Base-by-base conservation (phyloP, 2,797 vertebrate species). In the Clamator glandarius region DNA sequence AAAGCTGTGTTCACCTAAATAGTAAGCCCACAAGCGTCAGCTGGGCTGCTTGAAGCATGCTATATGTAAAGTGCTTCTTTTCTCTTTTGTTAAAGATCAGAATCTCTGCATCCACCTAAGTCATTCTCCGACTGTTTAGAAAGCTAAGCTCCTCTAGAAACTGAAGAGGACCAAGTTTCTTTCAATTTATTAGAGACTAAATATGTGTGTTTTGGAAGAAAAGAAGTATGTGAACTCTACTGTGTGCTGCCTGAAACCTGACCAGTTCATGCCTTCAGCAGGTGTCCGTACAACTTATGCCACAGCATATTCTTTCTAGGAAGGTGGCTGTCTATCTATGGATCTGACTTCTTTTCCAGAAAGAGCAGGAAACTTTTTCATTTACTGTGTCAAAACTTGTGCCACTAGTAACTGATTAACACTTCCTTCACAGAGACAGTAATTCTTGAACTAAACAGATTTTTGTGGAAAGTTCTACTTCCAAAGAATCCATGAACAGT, bases 1-100 rank as follows among this genome's bases (percentile, higher is more conserved):
- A 93, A 63, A 80, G 15, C 11, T 31, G 13, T n/a, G 21, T 35
- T 79, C 67, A 46, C 46, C 7, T 19, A 50, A 69, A 52, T 1
- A 5, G 24, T 33, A 55, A 83, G 4, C 1, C 0, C 11, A 46
- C 11, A 19, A 39, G 0, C 21, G 13, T 70, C 52, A 86, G 8
- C 39, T 63, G 29, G 68, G 8, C 39, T 57, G 39, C 39, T 70
- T 82, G 54, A 33, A 50, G n/a, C 4, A 8, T 13, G 26, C 21
- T 81, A 4, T 46, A 10, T 66, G 25, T 52, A 12, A 72, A 72
- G 36, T 52, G 18, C 3, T 59, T 25, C 7, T 31, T 68, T 87
- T 63, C 26, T 59, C 15, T 87, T 21, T 41, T 63, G 17, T 36
- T 64, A 41, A 89, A 41, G 59, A 72, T 54, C 50, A 89, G 41